Evolutionary conservation across 2,113 vertebrate genomes (phyloP).

Genomic region (Machaerirhynchus nigripectus): DNA sequence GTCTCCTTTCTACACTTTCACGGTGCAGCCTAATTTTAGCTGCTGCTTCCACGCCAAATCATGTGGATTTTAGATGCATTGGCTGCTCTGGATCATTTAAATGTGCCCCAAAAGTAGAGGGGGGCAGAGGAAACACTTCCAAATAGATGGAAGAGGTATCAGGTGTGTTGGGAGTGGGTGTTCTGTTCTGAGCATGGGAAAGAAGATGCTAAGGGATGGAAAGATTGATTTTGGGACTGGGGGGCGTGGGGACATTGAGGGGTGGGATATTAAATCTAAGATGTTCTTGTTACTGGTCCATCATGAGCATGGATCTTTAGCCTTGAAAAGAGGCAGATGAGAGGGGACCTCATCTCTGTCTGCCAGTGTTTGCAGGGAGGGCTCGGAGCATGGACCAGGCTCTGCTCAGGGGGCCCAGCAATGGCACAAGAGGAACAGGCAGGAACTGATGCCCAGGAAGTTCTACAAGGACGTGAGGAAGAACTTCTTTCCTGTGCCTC

Average conservation of each 20-base stretch:
- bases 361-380: neutral
- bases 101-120: neutral
- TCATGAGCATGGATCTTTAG: neutral
- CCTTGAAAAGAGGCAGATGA: neutral
- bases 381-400: neutral
- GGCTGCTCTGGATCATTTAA: neutral
- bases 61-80: neutral
- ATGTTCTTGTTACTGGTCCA: neutral
- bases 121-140: neutral
- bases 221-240: neutral
- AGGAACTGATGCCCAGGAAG: neutral
- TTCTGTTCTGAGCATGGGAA: neutral
- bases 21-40: neutral
- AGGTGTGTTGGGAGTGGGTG: neutral
- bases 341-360: neutral
- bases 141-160: neutral
- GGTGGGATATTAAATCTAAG: neutral
- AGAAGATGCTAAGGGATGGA: neutral
- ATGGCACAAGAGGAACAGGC: accelerated
- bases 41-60: neutral
- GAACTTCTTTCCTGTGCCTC: neutral
- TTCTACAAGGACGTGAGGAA: too few species aligned
- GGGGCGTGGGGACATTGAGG: too few species aligned
- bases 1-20: neutral
- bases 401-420: neutral